Base-by-base conservation (phyloP, 2,797 vertebrate genomes). In the Zenarchopterus dispar region DNA sequence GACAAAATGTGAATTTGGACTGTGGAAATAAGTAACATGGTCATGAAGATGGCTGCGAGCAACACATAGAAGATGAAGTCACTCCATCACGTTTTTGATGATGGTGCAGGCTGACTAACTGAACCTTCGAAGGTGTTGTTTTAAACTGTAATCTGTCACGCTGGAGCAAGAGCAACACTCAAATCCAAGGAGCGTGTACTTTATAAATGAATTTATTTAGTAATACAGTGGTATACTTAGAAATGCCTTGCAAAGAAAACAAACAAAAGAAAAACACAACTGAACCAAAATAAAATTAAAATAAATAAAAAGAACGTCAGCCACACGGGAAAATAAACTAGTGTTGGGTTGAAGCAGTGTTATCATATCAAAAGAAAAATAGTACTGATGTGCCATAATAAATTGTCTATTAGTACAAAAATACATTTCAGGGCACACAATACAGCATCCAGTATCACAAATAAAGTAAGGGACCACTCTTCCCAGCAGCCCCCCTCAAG, bases 351-450 rank as follows among this genome's bases (percentile, higher is more conserved):
- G 95, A 97, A 95, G 96, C 96, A 93, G 94, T 95, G 93, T 93
- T 95, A 91, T 95, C 91, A 96, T 95, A 96, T 96, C 95, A 96
- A 96, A 96, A 96, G 92, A 95, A 96, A 95, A 95, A 93, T 91
- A 91, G 94, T 96, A 96, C 94, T 92, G 92, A 95, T 96, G 96
- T 97, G 97, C 97, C 96, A 86, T 97, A 97, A 97, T 98, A 98
- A 98, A 97, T 95, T 88, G 96, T 99, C 96, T 98, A 97, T 98
- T 97, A 96, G 96, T 99, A 99, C 95, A 99, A 99, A 99, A 99
- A 99, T 99, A 99, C 97, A 97, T 97, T 98, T 98, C 94, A 94
- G 96, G 97, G 97, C 97, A 98, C 97, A 95, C 93, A 95, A 94
- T 96, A 96, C 94, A 95, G 95, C 94, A 96, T 96, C 95, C 95